A percentile compares a stretch with the other conserved stretches of the same genome.
Evolutionary conservation across 2,888 invertebrate species (phyloP).

Genomic region (Argyra leucocephala): DNA sequence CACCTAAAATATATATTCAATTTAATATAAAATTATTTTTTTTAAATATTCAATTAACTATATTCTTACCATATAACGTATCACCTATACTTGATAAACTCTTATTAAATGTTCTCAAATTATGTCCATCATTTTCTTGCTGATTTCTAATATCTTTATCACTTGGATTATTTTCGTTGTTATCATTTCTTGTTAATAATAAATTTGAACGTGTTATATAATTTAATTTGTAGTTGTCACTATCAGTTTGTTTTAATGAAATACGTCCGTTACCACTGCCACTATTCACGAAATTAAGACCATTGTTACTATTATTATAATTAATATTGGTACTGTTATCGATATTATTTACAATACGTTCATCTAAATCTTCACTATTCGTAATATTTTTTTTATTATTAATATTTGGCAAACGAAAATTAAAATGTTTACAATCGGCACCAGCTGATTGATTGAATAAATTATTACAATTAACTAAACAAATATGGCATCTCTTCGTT

Average conservation of each 20-base stretch:
- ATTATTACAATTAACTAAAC: constrained; percentile 42
- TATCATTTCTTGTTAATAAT: constrained; percentile 7
- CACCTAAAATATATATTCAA: constrained; percentile 15
- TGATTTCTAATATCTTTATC: constrained; percentile 5
- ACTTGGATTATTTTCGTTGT: constrained; percentile 7
- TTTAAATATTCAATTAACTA: no score
- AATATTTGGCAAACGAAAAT: constrained; percentile 30
- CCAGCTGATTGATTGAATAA: constrained; percentile 32
- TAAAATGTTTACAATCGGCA: constrained; percentile 31
- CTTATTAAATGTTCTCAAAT: constrained; percentile 8
- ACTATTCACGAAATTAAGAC: neutral
- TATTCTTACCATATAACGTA: constrained; percentile 26
- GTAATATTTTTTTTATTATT: constrained; percentile 13
- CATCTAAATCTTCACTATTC: neutral
- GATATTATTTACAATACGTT: constrained; percentile 13
- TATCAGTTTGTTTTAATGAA: constrained; percentile 2
- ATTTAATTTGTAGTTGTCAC: neutral
- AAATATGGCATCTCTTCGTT: constrained; percentile 40
- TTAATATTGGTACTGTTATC: neutral
- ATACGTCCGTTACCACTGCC: neutral
- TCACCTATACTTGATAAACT: constrained; percentile 17
- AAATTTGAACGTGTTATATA: constrained; percentile 6
- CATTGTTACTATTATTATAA: constrained; percentile 7
- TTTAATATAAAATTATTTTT: no score
- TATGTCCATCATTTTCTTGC: neutral